These are phyloP conservation scores for Apodemia duryi DNA, from an alignment of 2,888 invertebrate species.

Conservation along the genomic window DNA sequence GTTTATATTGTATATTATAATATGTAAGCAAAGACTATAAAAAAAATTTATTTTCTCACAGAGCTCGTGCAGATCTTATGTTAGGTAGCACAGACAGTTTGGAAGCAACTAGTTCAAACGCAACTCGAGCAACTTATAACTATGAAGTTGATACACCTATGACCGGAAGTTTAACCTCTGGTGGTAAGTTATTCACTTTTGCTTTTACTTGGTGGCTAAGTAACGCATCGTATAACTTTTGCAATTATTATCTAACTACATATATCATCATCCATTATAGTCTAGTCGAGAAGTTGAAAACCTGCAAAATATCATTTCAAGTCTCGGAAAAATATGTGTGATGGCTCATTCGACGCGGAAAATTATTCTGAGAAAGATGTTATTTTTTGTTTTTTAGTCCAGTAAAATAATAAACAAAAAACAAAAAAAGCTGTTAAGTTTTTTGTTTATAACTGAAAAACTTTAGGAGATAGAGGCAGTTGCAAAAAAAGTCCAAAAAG, in stretches of 20 bases:
- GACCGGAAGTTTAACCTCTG: conserved; percentile 91
- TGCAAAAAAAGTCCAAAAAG: too few species aligned
- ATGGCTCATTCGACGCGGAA: too few species aligned
- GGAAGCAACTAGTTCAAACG: conserved; percentile 88
- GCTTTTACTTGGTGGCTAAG: neutral
- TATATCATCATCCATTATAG: neutral
- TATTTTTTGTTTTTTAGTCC: too few species aligned
- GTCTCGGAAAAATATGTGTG: too few species aligned
- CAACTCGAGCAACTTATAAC: conserved; percentile 90
- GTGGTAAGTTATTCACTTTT: conserved; percentile 51
- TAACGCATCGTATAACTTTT: neutral
- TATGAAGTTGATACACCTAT: conserved; percentile 91
- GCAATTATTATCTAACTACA: neutral
- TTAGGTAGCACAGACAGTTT: conserved; percentile 85
- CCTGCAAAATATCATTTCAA: too few species aligned
- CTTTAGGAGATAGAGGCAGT: too few species aligned
- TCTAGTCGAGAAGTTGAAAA: too few species aligned
- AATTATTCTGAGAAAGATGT: too few species aligned
- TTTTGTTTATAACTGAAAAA: too few species aligned
- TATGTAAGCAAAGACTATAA: conserved; percentile 22
- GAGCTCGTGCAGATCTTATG: conserved; percentile 76
- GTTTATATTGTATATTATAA: neutral
- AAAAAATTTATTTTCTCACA: too few species aligned
- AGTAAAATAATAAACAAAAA: too few species aligned
- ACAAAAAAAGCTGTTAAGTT: too few species aligned